Percentiles rank a stretch among this genome's conserved stretches.
Conservation (phyloP, 2,113 vertebrate species). For the Eudyptes chrysolophus region DNA sequence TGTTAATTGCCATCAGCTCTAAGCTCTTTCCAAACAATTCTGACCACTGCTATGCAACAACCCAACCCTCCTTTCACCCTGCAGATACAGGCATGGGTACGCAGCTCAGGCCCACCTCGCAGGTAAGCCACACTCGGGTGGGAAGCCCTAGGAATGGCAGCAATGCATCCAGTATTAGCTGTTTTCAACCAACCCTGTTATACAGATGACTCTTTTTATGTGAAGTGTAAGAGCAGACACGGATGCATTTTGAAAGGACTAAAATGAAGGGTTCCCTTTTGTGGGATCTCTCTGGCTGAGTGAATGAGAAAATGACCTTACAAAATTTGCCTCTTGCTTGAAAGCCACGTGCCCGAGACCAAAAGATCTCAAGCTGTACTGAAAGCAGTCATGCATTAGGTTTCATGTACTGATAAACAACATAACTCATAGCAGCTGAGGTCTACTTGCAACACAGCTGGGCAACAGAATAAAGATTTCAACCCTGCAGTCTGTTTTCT, state of each 20-base stretch:
- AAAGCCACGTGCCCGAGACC: not conserved
- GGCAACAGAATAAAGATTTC: not conserved
- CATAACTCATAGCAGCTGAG: not conserved
- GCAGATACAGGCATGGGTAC: not conserved
- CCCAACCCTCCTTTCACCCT: not conserved
- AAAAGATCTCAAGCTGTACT: not conserved
- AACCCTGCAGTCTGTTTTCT: not conserved
- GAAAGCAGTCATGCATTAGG: not conserved
- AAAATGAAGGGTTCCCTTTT: not conserved
- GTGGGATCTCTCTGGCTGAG: not conserved
- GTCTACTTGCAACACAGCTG: not conserved
- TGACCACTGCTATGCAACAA: not conserved
- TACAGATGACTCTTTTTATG: not conserved
- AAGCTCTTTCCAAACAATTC: not conserved
- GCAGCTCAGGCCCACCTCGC: not conserved
- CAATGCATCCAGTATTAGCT: not conserved
- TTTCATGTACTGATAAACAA: not conserved
- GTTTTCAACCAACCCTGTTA: not conserved
- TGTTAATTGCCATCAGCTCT: not conserved
- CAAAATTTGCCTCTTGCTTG: not conserved
- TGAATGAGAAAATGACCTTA: not conserved
- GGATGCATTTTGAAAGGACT: not conserved
- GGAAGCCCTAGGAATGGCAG: not conserved
- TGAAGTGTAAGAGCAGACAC: not conserved
- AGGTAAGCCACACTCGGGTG: not conserved